phyloP scores from a whole-genome alignment of 2,113 vertebrate species.

The Pterocles burchelli region DNA sequence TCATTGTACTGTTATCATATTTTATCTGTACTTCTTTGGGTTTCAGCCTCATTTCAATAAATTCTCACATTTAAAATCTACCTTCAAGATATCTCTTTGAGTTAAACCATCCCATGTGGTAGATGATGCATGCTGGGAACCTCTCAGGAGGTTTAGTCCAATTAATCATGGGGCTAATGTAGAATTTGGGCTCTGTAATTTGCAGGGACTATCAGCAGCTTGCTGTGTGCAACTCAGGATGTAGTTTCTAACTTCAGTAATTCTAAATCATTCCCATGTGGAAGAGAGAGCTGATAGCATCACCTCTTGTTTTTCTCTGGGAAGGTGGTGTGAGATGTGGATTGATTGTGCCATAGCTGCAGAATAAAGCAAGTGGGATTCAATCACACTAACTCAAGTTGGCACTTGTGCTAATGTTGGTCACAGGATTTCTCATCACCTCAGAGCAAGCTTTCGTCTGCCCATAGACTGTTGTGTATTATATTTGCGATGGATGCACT shows the following conservation, averaged over 20 bases:
- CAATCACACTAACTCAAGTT: background rate
- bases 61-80: background rate
- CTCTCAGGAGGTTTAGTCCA: background rate
- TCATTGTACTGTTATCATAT: background rate
- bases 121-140: background rate
- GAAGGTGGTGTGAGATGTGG: background rate
- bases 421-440: background rate
- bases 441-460: background rate
- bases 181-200: background rate
- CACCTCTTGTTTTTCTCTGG: background rate
- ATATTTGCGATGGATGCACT: background rate
- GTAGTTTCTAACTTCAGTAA: background rate
- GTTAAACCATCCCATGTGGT: background rate
- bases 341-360: background rate
- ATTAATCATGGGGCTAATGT: background rate
- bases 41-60: slow-evolving; percentile 4
- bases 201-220: background rate
- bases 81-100: background rate
- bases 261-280: background rate
- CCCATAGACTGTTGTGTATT: background rate
- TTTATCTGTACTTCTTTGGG: background rate
- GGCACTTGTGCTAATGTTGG: background rate
- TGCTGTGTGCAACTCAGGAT: background rate
- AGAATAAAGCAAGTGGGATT: background rate
- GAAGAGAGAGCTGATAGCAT: background rate